These are phyloP conservation scores for Hybos culiciformis DNA, from an alignment of 2,888 invertebrate genomes.

Conservation along the genomic window DNA sequence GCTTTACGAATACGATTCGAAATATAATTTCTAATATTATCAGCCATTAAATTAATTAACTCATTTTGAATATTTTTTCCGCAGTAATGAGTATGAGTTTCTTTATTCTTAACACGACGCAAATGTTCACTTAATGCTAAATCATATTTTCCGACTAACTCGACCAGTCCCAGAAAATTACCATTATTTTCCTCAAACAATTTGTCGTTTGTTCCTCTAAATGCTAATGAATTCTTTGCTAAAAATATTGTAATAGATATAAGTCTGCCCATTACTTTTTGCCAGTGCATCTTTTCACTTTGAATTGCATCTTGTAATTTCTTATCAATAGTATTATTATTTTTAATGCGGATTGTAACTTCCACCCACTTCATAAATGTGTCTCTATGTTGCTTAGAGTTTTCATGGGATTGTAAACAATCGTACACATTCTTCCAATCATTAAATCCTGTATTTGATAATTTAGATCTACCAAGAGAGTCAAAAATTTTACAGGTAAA, in stretches of 20 bases:
- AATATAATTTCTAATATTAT: not conserved
- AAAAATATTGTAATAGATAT: not conserved
- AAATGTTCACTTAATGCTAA: slow-evolving; percentile 1
- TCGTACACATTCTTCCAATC: slow-evolving; percentile 1
- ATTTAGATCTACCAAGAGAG: not conserved
- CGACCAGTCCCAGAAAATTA: slow-evolving; percentile 3
- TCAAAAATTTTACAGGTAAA: slow-evolving; percentile 1
- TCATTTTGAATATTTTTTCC: not conserved
- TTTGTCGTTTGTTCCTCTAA: not conserved
- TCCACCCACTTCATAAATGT: slow-evolving; percentile 1
- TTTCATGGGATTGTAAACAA: slow-evolving; percentile 1
- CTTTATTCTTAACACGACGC: not conserved
- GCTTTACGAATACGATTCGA: not conserved
- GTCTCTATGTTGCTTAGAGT: not conserved
- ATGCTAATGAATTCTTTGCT: not conserved
- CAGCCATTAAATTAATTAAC: not conserved
- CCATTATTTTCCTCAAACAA: not conserved
- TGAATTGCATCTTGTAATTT: not conserved
- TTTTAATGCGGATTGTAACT: not conserved
- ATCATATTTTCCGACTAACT: slow-evolving; percentile 4
- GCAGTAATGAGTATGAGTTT: slow-evolving; percentile 1
- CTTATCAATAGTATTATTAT: slow-evolving; percentile 1
- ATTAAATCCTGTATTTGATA: slow-evolving; percentile 2
- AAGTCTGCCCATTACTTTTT: slow-evolving; percentile 1
- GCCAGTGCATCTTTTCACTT: not conserved